These are phyloP conservation scores for Ophioninae sp. DNA, from an alignment of 2,888 invertebrate species.

Conservation along the genomic window DNA sequence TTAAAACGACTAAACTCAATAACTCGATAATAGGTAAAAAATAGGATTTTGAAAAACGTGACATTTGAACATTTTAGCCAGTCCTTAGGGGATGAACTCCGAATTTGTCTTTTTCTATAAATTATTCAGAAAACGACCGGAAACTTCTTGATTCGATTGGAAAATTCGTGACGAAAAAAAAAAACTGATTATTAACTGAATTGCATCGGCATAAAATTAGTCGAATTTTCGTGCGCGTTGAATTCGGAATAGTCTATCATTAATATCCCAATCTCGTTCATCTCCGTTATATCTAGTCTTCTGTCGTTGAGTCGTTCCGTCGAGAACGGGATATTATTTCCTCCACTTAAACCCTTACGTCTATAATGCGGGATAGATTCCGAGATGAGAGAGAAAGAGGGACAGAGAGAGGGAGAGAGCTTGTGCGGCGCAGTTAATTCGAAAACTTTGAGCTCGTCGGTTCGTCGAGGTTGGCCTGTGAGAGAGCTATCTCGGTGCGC, in stretches of 20 bases:
- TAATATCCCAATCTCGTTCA: slow-evolving; percentile 60
- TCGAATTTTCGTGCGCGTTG: slow-evolving; percentile 24
- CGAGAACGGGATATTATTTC: slow-evolving; percentile 53
- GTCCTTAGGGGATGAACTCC: not conserved
- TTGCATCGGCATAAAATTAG: slow-evolving; percentile 19
- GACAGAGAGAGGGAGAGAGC: slow-evolving; percentile 35
- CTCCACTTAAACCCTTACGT: slow-evolving; percentile 20
- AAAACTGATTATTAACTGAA: not conserved
- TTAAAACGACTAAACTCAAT: no score
- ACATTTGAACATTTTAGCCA: no score
- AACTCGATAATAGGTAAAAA: no score
- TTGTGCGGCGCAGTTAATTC: slow-evolving; percentile 70
- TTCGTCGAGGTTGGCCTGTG: slow-evolving; percentile 43
- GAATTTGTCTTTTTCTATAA: not conserved
- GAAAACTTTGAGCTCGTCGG: slow-evolving; percentile 69
- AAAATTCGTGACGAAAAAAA: not conserved
- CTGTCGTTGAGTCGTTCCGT: slow-evolving; percentile 51
- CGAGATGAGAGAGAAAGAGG: slow-evolving; percentile 14
- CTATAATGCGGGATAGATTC: slow-evolving; percentile 1
- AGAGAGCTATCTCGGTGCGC: slow-evolving; percentile 37
- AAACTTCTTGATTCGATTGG: slow-evolving; percentile 1
- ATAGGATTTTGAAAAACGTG: no score
- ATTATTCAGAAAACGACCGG: not conserved
- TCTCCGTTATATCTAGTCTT: slow-evolving; percentile 53
- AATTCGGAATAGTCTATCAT: slow-evolving; percentile 35